Evolutionary conservation across 2,888 invertebrate genomes (phyloP), one percentile per base, ranked within the genome.

Genomic region (Nebria brevicollis): DNA sequence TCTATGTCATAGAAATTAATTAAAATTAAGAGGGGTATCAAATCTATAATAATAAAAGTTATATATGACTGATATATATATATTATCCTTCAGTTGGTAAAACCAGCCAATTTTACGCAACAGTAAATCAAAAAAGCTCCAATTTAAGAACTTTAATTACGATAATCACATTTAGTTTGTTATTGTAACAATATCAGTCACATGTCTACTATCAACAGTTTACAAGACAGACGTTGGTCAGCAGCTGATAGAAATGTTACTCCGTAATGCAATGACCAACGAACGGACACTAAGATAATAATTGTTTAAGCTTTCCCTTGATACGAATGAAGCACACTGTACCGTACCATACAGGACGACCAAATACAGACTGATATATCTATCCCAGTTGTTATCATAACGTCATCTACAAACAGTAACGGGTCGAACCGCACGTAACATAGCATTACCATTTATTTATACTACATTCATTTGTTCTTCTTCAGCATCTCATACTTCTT

Each of bases 251-350:
- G 77, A 66, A 70, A 77, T 66, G 65, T 64, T 72, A 65, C 72
- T 26, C 41, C 13, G 15, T 7, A 13, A 20, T 41, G 26, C 26
- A 15, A n/a, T 15, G 41, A 54, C 7, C 70, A 70, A 11, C 13
- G 70, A 26, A 70, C 70, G 54, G 64, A 65, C 65, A 66, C 66
- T 78, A 78, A 78, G 78, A 78, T 78, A 78, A 78, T 78, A 78
- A 78, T 78, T 78, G 78, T 78, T 78, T 78, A 72, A 78, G 72
- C 78, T 34, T 34, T 70, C 72, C 72, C 13, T 43, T 65, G 65
- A 5, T 34, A 34, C 34, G 54, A 54, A 54, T 54, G 54, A 54
- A 68, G 25, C 26, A 26, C 70, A 70, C 34, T 34, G 70, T 25
- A 70, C 11, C 70, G 15, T 34, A 54, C 54, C 54, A 54, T 13